Evolutionary conservation across 2,113 vertebrate species (phyloP).

Genomic region (Puntigrus tetrazona): DNA sequence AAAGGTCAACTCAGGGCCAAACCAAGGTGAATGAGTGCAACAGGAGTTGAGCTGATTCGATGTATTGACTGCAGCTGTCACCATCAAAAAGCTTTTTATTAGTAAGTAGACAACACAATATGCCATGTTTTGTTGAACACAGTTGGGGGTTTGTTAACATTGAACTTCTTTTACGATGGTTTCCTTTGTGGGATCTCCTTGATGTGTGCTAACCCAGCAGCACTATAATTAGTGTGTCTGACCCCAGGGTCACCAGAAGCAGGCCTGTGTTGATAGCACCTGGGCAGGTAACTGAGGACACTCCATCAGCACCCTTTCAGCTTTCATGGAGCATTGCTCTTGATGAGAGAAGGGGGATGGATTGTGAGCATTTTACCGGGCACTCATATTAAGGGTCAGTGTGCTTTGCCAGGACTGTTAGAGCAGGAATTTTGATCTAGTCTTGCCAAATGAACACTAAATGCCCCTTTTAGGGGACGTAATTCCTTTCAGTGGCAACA

Average conservation of each 20-base stretch:
- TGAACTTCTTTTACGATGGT: slow-evolving; percentile 44
- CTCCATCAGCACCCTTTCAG: slow-evolving; percentile 38
- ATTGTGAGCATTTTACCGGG: slow-evolving; percentile 23
- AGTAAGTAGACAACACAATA: slow-evolving; percentile 12
- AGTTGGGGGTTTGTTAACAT: not conserved
- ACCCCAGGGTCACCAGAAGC: slow-evolving; percentile 56
- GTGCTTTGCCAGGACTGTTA: slow-evolving; percentile 16
- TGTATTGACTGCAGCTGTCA: slow-evolving; percentile 56
- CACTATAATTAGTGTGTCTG: slow-evolving; percentile 67
- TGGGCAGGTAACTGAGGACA: slow-evolving; percentile 33
- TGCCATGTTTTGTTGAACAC: not conserved
- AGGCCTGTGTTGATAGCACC: slow-evolving; percentile 62
- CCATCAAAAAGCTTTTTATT: slow-evolving; percentile 33
- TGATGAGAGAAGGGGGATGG: slow-evolving; percentile 27
- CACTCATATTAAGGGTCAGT: slow-evolving; percentile 19
- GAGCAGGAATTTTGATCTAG: slow-evolving; percentile 19
- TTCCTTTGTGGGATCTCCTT: slow-evolving; percentile 47
- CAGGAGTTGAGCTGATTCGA: not conserved
- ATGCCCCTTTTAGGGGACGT: slow-evolving; percentile 16
- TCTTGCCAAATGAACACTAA: slow-evolving; percentile 33
- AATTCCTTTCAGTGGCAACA: slow-evolving; percentile 17
- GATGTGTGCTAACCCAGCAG: slow-evolving; percentile 28
- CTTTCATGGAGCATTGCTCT: slow-evolving; percentile 28
- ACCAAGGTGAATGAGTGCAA: not conserved
- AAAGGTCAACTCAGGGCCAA: slow-evolving; percentile 5